Evolutionary conservation across 1,140 invertebrate genomes (phyloP).

Genomic region (Drosophila ananassae): DNA sequence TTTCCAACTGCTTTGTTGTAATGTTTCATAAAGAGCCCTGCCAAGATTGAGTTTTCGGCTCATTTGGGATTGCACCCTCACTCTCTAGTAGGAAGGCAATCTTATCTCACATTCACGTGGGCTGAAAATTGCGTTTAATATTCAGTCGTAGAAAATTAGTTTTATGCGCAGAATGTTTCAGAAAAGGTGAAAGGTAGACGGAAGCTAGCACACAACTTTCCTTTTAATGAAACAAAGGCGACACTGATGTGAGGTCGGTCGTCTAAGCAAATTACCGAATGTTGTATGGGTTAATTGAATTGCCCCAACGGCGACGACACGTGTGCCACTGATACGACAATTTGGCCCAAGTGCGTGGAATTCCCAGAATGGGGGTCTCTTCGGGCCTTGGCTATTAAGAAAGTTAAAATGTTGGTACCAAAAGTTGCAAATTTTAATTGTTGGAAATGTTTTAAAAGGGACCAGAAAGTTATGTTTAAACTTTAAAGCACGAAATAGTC

Average conservation of each 20-base stretch:
- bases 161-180: conserved; percentile 41
- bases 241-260: conserved; percentile 18
- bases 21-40: conserved; percentile 40
- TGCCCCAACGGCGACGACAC: conserved; percentile 31
- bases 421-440: background rate
- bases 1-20: conserved; percentile 14
- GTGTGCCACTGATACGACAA: conserved; percentile 28
- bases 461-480: background rate
- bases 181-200: conserved; percentile 36
- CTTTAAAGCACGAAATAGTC: background rate
- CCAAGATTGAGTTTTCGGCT: conserved; percentile 55
- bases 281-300: conserved; percentile 53
- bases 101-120: conserved; percentile 22
- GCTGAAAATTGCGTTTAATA: conserved; percentile 56
- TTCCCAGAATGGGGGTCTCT: conserved; percentile 1
- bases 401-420: conserved; percentile 5
- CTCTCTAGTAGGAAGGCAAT: background rate
- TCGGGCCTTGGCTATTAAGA: conserved; percentile 17
- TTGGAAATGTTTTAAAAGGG: background rate
- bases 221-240: background rate
- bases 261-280: conserved; percentile 48
- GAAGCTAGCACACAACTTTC: background rate
- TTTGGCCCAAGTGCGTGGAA: conserved; percentile 21
- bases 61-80: conserved; percentile 52
- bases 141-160: conserved; percentile 60